Evolutionary conservation across 2,113 vertebrate species (phyloP), one percentile per base, ranked within the genome.

Genomic region (Cheilinus undulatus): DNA sequence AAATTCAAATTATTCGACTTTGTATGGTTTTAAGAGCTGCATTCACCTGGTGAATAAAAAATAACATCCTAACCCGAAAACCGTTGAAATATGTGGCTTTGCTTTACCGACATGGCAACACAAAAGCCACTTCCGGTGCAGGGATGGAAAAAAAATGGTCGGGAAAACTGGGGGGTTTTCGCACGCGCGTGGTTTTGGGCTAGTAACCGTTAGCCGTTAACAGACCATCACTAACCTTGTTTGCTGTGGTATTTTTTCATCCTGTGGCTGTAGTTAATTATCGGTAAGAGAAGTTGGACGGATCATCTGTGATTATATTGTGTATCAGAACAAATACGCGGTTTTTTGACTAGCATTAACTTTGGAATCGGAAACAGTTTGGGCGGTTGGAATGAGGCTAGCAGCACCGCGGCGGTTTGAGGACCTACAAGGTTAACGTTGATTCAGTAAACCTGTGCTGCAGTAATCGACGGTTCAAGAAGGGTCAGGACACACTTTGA

Each of bases 51-150:
- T n/a, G n/a, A n/a, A n/a, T n/a, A n/a, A n/a, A n/a, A n/a, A n/a
- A n/a, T n/a, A n/a, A n/a, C n/a, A n/a, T n/a, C n/a, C n/a, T n/a
- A n/a, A n/a, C n/a, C n/a, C n/a, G n/a, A n/a, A n/a, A n/a, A n/a
- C n/a, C n/a, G n/a, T n/a, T n/a, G n/a, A n/a, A n/a, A n/a, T n/a
- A n/a, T n/a, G 10, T 6, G 28, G 1, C 0, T 19, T 49, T 15
- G 17, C n/a, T 7, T 19, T 9, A 12, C 14, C 5, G 17, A 4
- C 34, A 3, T 22, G 7, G 14, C 8, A 32, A 2, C 20, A 48
- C 32, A 4, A 40, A 17, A 3, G 27, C 2, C 34, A 74, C 49
- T 70, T 78, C 78, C 72, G 72, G 58, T 13, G 65, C 51, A 24
- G 6, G 15, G 26, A n/a, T n/a, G n/a, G 9, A 3, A n/a, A 3